Conservation (phyloP, 2,888 invertebrate genomes). For the Eristalis tenax region DNA sequence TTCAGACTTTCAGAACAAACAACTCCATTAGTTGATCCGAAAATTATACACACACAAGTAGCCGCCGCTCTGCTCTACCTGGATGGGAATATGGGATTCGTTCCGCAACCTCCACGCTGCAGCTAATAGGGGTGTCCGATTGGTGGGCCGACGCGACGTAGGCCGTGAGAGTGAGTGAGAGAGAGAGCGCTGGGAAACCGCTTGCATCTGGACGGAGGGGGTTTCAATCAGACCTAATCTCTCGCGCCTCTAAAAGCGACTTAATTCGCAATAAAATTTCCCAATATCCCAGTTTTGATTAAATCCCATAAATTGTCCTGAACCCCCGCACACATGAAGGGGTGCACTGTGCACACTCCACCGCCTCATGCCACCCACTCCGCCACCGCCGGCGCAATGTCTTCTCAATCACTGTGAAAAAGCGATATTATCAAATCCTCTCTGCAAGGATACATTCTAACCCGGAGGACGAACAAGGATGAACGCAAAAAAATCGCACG, state of each 20-base stretch:
- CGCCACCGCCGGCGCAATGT: conserved; percentile 46
- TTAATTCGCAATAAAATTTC: conserved; percentile 66
- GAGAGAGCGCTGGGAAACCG: conserved; percentile 4
- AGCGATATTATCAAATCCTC: conserved; percentile 67
- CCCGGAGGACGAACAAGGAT: not conserved
- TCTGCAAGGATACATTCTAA: conserved; percentile 44
- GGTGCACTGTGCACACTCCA: not conserved
- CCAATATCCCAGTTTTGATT: conserved; percentile 65
- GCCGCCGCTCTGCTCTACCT: not conserved
- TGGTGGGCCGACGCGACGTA: not conserved
- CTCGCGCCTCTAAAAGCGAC: conserved; percentile 25
- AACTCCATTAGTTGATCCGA: conserved; percentile 67
- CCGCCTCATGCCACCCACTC: not conserved
- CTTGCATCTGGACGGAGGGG: not conserved
- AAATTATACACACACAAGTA: conserved; percentile 52
- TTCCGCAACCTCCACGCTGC: conserved; percentile 56
- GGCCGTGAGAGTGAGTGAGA: not conserved
- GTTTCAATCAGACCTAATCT: conserved; percentile 49
- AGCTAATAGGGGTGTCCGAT: conserved; percentile 37
- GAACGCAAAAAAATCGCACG: not conserved
- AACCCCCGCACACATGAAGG: conserved; percentile 16
- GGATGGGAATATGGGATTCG: conserved; percentile 23
- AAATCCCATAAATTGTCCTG: conserved; percentile 66
- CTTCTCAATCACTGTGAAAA: conserved; percentile 68
- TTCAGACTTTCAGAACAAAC: conserved; percentile 46